Base-by-base conservation (phyloP, 2,888 invertebrate species). In the Megalurothrips usitatus region DNA sequence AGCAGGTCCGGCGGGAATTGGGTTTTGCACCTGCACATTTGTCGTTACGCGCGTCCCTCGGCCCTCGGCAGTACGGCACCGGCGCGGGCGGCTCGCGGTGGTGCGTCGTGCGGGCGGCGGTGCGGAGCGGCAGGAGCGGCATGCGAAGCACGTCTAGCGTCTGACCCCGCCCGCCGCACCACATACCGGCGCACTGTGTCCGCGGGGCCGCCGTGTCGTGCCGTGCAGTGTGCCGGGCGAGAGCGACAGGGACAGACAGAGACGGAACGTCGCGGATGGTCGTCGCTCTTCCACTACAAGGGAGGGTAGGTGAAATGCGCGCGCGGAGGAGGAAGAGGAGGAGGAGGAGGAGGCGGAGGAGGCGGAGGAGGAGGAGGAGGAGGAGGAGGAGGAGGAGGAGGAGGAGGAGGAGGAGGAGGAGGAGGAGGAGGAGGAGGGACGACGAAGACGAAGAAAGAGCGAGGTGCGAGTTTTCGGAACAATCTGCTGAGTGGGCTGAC, bases 391-490 rank as follows among this genome's bases (percentile, higher is more conserved):
- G 49, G 58, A 58, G 58, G 17, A 17, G 17, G 58, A 58, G 58
- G 14, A 2, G 17, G n/a, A 14, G 58, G 58, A 0, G 4, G 14
- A 17, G 10, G 58, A 14, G 58, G n/a, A 6, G 19, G 58, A 58
- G n/a, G 58, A 6, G 58, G 58, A 58, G 52, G 19, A 17, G n/a
- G 58, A 14, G 14, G 2, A 6, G 17, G 17, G 58, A 43, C 34
- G 19, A 14, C 14, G 58, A 58, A 58, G 14, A 58, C 58, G 58
- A 6, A 58, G 14, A 58, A n/a, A 52, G 52, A 17, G 11, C 23
- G 68, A 68, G 68, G 68, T 75, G 68, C 68, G 68, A 75, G 68
- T 75, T 75, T 75, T 75, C 23, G 68, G 68, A 75, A 26, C 68
- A 75, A 75, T 75, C 68, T 75, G 68, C 68, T 75, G 68, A 75